These are phyloP conservation scores for Lophius piscatorius DNA, from an alignment of 2,113 vertebrate genomes.

Conservation along the genomic window DNA sequence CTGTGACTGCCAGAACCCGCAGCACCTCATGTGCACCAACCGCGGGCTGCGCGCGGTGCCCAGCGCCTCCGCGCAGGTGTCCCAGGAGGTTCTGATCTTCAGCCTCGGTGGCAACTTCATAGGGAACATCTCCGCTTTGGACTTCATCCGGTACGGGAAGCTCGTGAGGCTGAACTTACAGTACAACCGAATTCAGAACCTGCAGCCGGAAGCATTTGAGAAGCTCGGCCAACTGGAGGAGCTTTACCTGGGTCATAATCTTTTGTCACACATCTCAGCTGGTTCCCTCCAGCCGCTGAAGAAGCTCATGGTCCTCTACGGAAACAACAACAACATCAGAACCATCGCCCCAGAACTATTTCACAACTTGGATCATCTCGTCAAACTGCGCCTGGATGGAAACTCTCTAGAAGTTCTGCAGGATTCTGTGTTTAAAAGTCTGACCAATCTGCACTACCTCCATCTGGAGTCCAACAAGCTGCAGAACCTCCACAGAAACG, in stretches of 20 bases:
- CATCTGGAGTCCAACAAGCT: constrained; percentile 92
- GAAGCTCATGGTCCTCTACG: constrained; percentile 87
- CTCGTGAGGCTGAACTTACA: constrained; percentile 90
- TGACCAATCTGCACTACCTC: constrained; percentile 88
- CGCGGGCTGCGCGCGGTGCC: constrained; percentile 89
- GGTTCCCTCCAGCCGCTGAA: constrained; percentile 85
- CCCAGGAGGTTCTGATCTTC: constrained; percentile 85
- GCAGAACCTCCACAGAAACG: constrained; percentile 86
- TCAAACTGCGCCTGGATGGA: constrained; percentile 90
- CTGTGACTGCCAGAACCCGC: constrained; percentile 92
- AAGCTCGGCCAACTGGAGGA: constrained; percentile 87
- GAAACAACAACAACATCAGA: constrained; percentile 87
- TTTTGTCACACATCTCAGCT: constrained; percentile 78
- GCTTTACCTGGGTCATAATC: constrained; percentile 94
- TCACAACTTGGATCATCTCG: constrained; percentile 81
- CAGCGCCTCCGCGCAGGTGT: constrained; percentile 67
- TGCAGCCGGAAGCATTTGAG: constrained; percentile 91
- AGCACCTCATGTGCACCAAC: constrained; percentile 92
- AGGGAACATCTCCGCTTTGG: constrained; percentile 86
- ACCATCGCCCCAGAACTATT: constrained; percentile 84
- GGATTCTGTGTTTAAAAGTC: constrained; percentile 85
- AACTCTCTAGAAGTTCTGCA: constrained; percentile 85
- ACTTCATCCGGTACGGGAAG: constrained; percentile 85
- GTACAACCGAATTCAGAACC: constrained; percentile 88
- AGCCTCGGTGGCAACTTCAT: constrained; percentile 96